Percentiles rank a stretch among this genome's conserved stretches.
Evolutionary conservation across 1,140 invertebrate genomes (phyloP).

Genomic region (Drosophila baimaii): DNA sequence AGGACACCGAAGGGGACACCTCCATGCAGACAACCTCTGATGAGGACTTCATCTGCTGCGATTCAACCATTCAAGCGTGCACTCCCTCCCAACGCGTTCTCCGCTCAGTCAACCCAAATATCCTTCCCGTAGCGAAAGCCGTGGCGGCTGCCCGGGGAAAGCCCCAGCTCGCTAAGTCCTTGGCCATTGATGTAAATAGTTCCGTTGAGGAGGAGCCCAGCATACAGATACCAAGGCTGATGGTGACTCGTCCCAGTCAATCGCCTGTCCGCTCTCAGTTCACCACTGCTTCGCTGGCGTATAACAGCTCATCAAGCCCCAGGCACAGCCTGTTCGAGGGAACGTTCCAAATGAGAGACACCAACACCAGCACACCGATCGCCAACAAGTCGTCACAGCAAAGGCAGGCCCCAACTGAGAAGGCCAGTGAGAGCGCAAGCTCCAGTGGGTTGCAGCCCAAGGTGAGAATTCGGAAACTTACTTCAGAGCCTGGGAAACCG

Average conservation of each 20-base stretch:
- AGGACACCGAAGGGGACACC: no score
- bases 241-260: background rate
- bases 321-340: slow-evolving; percentile 1
- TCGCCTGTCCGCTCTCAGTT: no score
- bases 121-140: background rate
- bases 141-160: background rate
- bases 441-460: background rate
- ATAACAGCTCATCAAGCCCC: background rate
- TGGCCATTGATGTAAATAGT: background rate
- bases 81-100: background rate
- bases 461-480: background rate
- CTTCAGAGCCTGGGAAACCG: background rate
- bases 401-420: background rate
- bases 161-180: background rate
- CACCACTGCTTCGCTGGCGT: background rate
- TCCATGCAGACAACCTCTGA: no score
- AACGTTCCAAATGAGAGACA: background rate
- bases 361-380: slow-evolving; percentile 22
- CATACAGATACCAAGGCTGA: background rate
- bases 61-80: background rate
- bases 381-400: background rate
- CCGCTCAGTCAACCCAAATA: background rate
- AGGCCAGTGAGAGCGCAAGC: background rate
- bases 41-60: no score
- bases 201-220: background rate